These are phyloP conservation scores for Corythucha ciliata DNA, from an alignment of 2,888 invertebrate genomes.

Conservation along the genomic window DNA sequence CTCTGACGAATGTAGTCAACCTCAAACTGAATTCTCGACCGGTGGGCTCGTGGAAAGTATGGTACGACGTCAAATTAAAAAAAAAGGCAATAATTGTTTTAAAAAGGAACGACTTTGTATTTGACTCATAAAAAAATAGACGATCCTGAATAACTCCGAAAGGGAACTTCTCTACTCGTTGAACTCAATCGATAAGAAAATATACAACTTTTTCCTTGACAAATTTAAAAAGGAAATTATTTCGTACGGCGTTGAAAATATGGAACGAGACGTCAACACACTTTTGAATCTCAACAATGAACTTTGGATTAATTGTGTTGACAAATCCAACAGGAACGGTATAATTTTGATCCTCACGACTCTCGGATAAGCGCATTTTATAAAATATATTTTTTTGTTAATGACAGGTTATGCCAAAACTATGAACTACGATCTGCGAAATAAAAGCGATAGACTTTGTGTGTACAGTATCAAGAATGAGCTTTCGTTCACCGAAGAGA, in stretches of 20 bases:
- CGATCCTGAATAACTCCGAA: constrained; percentile 21
- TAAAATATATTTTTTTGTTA: no score
- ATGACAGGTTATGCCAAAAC: constrained; percentile 31
- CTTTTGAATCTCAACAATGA: constrained; percentile 27
- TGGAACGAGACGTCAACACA: constrained; percentile 26
- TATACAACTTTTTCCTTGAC: constrained; percentile 30
- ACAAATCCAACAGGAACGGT: constrained; percentile 25
- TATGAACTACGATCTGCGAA: constrained; percentile 27
- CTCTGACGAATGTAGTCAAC: constrained; percentile 30
- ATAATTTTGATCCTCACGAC: no score
- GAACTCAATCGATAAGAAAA: constrained; percentile 28
- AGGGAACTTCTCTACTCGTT: constrained; percentile 18
- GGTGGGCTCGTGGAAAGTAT: no score
- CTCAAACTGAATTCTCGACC: constrained; percentile 29
- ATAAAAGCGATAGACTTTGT: constrained; percentile 24
- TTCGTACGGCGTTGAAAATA: constrained; percentile 29
- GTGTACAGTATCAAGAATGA: constrained; percentile 28
- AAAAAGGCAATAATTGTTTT: no score
- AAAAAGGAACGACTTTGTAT: no score
- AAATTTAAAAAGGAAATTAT: constrained; percentile 29
- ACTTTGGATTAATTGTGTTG: constrained; percentile 25
- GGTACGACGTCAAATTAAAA: no score
- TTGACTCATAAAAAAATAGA: constrained; percentile 24
- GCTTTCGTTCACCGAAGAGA: constrained; percentile 29
- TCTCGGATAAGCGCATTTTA: no score